phyloP scores from a whole-genome alignment of 2,797 vertebrate genomes.

The Gambelia wislizenii region DNA sequence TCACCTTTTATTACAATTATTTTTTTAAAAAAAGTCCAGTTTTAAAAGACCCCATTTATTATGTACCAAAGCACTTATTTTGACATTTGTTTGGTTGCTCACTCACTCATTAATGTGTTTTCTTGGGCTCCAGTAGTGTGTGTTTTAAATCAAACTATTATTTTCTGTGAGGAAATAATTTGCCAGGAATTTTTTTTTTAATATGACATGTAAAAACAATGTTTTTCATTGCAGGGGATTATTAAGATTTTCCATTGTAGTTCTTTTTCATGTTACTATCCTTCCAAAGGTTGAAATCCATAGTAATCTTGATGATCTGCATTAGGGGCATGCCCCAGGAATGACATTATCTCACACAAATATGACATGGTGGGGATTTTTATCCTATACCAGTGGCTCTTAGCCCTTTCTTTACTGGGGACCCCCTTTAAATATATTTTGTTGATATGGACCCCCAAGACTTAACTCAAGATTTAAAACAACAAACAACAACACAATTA shows the following conservation, averaged over 20 bases:
- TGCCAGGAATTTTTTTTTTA: neutral
- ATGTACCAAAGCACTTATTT: neutral
- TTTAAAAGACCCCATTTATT: neutral
- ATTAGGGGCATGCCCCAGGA: neutral
- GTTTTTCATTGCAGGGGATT: neutral
- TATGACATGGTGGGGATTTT: neutral
- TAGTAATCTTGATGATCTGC: neutral
- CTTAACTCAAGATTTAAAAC: too few species aligned
- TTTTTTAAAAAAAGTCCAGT: neutral
- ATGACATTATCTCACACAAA: neutral
- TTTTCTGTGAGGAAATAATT: slow-evolving; percentile 8
- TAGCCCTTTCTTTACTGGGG: too few species aligned
- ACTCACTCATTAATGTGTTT: slow-evolving; percentile 18
- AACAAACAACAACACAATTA: too few species aligned
- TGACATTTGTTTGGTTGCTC: neutral
- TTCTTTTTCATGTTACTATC: neutral
- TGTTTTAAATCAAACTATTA: slow-evolving; percentile 25
- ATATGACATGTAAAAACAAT: neutral
- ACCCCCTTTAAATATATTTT: too few species aligned
- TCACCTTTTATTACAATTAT: neutral
- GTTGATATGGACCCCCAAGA: too few species aligned
- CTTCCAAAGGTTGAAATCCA: neutral
- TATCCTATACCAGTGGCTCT: neutral
- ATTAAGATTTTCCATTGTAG: slow-evolving; percentile 4
- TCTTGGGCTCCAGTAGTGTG: neutral